Evolutionary conservation across 2,888 invertebrate genomes (phyloP).

Genomic region (Incurvaria masculella): DNA sequence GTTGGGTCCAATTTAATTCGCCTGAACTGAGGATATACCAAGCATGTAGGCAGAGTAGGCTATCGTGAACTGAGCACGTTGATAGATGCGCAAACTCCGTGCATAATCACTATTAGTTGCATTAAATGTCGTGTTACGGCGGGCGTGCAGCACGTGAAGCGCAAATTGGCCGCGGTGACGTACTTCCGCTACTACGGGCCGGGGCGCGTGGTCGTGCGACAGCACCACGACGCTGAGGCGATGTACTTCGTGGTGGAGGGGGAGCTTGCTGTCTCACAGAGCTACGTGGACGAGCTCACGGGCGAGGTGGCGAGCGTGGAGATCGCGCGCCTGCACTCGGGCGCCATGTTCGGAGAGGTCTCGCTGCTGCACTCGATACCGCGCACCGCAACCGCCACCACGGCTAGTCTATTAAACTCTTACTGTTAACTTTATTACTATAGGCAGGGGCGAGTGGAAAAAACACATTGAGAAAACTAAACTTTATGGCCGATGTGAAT

Average conservation of each 20-base stretch:
- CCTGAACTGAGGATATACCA: too few species aligned
- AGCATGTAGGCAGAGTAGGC: too few species aligned
- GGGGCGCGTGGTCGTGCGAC: conserved; percentile 58
- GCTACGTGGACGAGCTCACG: conserved; percentile 47
- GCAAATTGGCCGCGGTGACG: conserved; percentile 57
- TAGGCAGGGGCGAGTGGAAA: too few species aligned
- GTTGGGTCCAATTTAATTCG: too few species aligned
- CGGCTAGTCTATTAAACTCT: conserved; percentile 45
- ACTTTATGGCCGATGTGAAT: too few species aligned
- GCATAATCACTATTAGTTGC: too few species aligned
- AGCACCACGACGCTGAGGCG: conserved; percentile 57
- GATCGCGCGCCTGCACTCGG: conserved; percentile 50
- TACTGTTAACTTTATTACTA: too few species aligned
- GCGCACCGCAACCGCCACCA: conserved; percentile 59
- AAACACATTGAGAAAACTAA: too few species aligned
- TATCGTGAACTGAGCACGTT: too few species aligned
- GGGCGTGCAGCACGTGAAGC: conserved; percentile 58
- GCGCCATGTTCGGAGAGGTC: conserved; percentile 66
- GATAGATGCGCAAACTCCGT: too few species aligned
- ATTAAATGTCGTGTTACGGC: not conserved
- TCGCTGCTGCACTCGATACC: conserved; percentile 59
- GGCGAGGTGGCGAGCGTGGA: conserved; percentile 42
- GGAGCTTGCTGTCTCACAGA: conserved; percentile 44
- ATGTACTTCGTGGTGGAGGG: conserved; percentile 66
- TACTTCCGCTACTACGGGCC: conserved; percentile 60